Percentiles rank a stretch among this genome's conserved stretches.
Evolutionary conservation across 2,888 invertebrate species (phyloP).

Genomic region (Ormyrus rosae): DNA sequence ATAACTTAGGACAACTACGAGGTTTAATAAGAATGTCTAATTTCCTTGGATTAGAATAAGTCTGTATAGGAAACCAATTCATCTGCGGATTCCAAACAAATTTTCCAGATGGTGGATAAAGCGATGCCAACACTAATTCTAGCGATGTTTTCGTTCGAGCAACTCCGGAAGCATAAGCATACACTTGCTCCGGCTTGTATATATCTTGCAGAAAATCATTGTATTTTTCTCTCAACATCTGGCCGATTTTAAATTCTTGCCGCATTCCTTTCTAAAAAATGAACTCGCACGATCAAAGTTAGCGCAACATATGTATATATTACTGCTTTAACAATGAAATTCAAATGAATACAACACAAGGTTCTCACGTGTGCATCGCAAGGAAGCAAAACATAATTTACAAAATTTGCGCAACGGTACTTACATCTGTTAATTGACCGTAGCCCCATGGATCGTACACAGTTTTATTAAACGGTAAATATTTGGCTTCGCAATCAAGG

Average conservation of each 20-base stretch:
- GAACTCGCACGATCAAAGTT: too few species aligned
- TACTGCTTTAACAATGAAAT: too few species aligned
- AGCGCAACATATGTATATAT: too few species aligned
- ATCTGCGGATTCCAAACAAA: conserved; percentile 61
- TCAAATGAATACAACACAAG: too few species aligned
- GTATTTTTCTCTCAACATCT: conserved; percentile 61
- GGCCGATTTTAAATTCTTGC: conserved; percentile 62
- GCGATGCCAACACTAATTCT: conserved; percentile 61
- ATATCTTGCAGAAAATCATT: conserved; percentile 59
- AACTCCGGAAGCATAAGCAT: conserved; percentile 60
- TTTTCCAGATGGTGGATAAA: conserved; percentile 58
- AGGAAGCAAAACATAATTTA: too few species aligned
- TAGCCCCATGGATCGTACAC: conserved; percentile 78
- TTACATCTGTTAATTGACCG: conserved; percentile 78
- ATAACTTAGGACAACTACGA: conserved; percentile 57
- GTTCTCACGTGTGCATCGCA: too few species aligned
- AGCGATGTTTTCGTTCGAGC: conserved; percentile 64
- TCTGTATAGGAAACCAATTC: conserved; percentile 62
- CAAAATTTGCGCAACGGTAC: conserved; percentile 17
- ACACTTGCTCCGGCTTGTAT: conserved; percentile 59
- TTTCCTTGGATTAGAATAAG: conserved; percentile 58
- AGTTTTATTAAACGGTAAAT: conserved; percentile 63
- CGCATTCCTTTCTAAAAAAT: conserved; percentile 61
- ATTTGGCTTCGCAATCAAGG: conserved; percentile 23
- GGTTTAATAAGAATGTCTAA: conserved; percentile 60